Base-by-base conservation (phyloP, 1,140 invertebrate genomes). In the Bombus consobrinus region DNA sequence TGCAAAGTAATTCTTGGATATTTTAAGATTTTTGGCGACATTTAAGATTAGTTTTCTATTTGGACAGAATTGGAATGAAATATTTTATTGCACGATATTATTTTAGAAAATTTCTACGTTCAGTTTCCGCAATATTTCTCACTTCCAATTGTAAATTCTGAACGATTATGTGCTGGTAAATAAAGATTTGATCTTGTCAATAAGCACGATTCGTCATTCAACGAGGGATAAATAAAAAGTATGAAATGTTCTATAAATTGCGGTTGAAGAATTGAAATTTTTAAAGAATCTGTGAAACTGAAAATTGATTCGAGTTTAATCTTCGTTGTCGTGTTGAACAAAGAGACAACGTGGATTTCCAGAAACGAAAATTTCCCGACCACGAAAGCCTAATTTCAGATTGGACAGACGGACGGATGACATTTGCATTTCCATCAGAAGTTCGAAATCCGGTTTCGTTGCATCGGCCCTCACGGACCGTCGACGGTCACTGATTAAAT, bases 371-470 rank as follows among this genome's bases (percentile, higher is more conserved):
- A 62, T 84, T 79, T 59, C 37, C 66, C 59, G 15, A 4, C 59
- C 22, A 22, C 37, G 8, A 12, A 39, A 78, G 64, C 64, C 47
- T 78, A 84, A 84, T 79, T 84, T 57, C 66, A 34, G 59, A 84
- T 71, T 28, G 82, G 64, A 41, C 47, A 69, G 22, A 79, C 82
- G 75, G 39, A 57, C 47, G 22, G 75, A 79, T 71, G 64, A 79
- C 82, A 84, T 84, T 84, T 84, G 82, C 82, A 84, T 84, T 84
- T 84, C 76, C 66, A 79, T 79, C 82, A 79, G 75, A 32, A 79
- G 77, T 71, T 84, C 82, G 75, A 68, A 41, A 59, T 79, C 39
- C 75, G 39, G 66, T 84, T 84, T 71, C 82, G 82, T 59, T 79
- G 59, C 81, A 62, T 59, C 68, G 81, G 37, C 68, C 32, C 62